phyloP scores from a whole-genome alignment of 2,113 vertebrate genomes.

The Sinocyclocheilus anshuiensis region DNA sequence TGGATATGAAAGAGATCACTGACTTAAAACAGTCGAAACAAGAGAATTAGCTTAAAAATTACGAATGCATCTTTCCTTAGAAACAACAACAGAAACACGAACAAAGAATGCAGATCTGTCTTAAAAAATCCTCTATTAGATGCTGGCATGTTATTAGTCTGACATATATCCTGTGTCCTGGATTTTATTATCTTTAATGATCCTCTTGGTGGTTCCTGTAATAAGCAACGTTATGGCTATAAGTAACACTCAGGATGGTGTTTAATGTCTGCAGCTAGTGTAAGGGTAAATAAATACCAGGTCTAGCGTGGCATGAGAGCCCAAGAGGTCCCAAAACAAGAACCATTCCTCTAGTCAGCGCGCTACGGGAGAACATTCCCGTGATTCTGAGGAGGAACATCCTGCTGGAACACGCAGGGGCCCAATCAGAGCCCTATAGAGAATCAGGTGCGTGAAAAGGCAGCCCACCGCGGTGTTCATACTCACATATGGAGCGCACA shows the following conservation, averaged over 20 bases:
- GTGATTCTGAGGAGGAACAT: conserved; percentile 30
- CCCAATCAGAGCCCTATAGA: conserved; percentile 40
- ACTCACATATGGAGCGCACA: conserved; percentile 31
- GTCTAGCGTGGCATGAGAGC: background rate
- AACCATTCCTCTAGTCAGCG: background rate
- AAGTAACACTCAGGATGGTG: conserved; percentile 46
- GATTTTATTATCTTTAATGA: conserved; percentile 60
- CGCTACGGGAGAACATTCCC: conserved; percentile 27
- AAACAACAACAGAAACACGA: background rate
- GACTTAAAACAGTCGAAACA: background rate
- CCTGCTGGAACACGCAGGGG: conserved; percentile 41
- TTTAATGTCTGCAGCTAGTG: conserved; percentile 33
- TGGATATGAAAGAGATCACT: background rate
- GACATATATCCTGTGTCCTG: conserved; percentile 62
- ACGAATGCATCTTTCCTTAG: background rate
- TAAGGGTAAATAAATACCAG: conserved; percentile 20
- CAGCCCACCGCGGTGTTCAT: conserved; percentile 3
- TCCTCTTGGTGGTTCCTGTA: conserved; percentile 57
- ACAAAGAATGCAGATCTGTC: conserved; percentile 32
- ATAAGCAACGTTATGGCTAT: conserved; percentile 51
- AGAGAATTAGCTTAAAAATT: background rate
- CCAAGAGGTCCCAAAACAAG: conserved; percentile 11
- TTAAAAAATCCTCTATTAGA: conserved; percentile 54
- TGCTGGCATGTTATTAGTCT: conserved; percentile 59
- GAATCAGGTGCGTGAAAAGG: conserved; percentile 12